Percentiles rank a stretch among this genome's conserved stretches.
These are phyloP conservation scores for Mamestra brassicae DNA, from an alignment of 2,888 invertebrate genomes.

Conservation along the genomic window DNA sequence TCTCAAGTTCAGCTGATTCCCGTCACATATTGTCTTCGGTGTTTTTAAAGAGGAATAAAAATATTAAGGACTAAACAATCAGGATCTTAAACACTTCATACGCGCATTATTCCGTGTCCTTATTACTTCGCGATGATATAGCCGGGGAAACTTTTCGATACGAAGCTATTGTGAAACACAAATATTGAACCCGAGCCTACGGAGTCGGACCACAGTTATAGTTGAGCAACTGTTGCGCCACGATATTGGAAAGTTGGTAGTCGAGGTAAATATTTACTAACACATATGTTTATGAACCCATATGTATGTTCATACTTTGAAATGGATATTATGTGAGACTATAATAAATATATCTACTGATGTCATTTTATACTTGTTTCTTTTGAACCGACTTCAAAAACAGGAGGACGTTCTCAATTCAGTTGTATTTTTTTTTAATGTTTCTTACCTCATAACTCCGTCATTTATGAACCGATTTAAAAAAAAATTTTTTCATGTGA, in stretches of 20 bases:
- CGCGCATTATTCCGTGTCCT: slow-evolving; percentile 12
- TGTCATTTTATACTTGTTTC: too few species aligned
- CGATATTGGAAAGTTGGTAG: slow-evolving; percentile 48
- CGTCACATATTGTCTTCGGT: too few species aligned
- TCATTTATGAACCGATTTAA: too few species aligned
- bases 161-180: slow-evolving; percentile 62
- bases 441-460: too few species aligned
- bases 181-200: slow-evolving; percentile 65
- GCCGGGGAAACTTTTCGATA: slow-evolving; percentile 61
- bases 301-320: background rate
- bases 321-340: background rate
- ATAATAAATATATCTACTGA: too few species aligned
- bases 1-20: too few species aligned
- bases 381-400: too few species aligned
- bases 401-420: too few species aligned
- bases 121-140: slow-evolving; percentile 58
- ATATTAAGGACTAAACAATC: too few species aligned
- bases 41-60: too few species aligned
- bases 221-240: slow-evolving; percentile 58
- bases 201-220: slow-evolving; percentile 50
- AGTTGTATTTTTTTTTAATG: too few species aligned
- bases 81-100: slow-evolving; percentile 25
- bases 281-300: background rate
- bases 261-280: slow-evolving; percentile 35
- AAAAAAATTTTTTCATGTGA: too few species aligned